Conservation (phyloP, 2,113 vertebrate genomes). For the Cisticola juncidis region DNA sequence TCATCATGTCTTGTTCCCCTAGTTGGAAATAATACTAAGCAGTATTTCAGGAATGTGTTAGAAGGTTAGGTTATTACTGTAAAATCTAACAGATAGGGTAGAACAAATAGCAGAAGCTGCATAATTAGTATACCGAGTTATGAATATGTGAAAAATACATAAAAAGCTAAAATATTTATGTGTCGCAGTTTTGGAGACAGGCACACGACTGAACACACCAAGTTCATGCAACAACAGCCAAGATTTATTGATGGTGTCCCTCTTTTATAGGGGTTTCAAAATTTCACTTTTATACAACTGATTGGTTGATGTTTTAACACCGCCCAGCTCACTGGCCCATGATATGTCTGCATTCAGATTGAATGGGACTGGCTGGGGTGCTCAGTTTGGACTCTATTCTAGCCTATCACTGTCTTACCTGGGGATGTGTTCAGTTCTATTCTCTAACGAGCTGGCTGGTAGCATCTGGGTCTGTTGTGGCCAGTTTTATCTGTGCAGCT, state of each 20-base stretch:
- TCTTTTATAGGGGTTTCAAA: neutral
- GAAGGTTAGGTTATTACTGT: neutral
- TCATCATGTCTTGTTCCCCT: neutral
- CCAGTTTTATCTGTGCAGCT: neutral
- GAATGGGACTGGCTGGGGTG: neutral
- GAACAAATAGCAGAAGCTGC: neutral
- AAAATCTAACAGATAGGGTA: neutral
- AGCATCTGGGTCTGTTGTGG: neutral
- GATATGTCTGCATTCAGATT: neutral
- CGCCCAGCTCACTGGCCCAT: neutral
- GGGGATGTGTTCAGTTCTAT: neutral
- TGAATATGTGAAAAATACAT: neutral
- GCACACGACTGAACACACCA: neutral
- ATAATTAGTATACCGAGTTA: too few species aligned
- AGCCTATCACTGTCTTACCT: neutral
- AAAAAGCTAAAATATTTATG: neutral
- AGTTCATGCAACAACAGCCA: neutral
- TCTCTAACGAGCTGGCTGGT: neutral
- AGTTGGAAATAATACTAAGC: neutral
- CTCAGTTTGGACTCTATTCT: neutral
- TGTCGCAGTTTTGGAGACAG: neutral
- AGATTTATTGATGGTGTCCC: neutral
- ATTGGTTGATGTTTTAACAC: neutral
- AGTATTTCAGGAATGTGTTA: neutral
- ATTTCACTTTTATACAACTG: neutral